Conservation (phyloP, 2,113 vertebrate species). For the Patagioenas fasciata region DNA sequence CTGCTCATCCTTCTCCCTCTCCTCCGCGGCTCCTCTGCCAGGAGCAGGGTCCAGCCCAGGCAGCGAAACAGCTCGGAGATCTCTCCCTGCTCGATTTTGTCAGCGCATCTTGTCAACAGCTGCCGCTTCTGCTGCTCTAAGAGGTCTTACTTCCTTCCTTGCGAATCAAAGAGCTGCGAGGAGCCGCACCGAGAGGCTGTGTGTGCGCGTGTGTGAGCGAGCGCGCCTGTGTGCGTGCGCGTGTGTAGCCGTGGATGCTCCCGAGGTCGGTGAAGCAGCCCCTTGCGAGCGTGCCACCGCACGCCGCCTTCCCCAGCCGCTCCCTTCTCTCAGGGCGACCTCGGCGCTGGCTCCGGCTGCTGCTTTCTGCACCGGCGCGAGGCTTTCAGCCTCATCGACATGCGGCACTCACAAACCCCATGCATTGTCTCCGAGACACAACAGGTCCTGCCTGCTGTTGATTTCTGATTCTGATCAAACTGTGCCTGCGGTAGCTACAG, state of each 20-base stretch:
- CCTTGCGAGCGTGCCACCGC: not conserved
- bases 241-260: not conserved
- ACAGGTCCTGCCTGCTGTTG: conserved; percentile 59
- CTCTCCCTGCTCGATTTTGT: not conserved
- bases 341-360: not conserved
- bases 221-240: not conserved
- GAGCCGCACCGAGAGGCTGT: conserved; percentile 22
- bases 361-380: not conserved
- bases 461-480: not conserved
- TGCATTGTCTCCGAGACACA: conserved; percentile 59
- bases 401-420: not conserved
- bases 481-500: not conserved
- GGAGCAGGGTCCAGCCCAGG: not conserved
- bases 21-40: not conserved
- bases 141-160: conserved; percentile 38
- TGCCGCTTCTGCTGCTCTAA: not conserved
- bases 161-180: conserved; percentile 44
- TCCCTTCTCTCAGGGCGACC: not conserved
- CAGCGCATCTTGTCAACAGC: conserved; percentile 36
- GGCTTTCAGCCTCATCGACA: conserved; percentile 33
- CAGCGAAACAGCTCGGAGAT: not conserved
- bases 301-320: not conserved
- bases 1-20: conserved; percentile 11
- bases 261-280: not conserved
- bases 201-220: conserved; percentile 21